These are phyloP conservation scores for Acestrorhynchus altus DNA, from an alignment of 2,797 vertebrate species.

Conservation along the genomic window DNA sequence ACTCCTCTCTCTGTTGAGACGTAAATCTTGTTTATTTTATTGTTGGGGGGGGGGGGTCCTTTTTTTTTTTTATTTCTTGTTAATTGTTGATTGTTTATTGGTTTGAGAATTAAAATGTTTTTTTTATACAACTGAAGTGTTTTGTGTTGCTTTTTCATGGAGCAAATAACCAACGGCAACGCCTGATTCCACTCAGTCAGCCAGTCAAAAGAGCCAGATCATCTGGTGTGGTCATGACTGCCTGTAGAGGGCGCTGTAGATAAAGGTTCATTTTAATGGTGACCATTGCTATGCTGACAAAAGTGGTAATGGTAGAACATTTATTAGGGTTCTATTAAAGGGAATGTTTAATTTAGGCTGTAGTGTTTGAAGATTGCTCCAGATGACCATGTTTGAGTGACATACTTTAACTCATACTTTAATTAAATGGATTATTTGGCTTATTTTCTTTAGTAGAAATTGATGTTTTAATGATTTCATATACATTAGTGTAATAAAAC, in stretches of 20 bases:
- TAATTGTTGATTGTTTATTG: slow-evolving; percentile 72
- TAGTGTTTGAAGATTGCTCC: too few species aligned
- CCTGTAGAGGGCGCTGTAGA: slow-evolving; percentile 5
- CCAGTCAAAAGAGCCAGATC: too few species aligned
- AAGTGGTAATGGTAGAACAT: neutral
- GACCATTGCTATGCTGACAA: neutral
- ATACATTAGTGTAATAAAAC: slow-evolving; percentile 14
- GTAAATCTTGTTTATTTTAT: slow-evolving; percentile 63
- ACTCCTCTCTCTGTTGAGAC: slow-evolving; percentile 27
- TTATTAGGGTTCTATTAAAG: neutral
- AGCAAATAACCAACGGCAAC: too few species aligned
- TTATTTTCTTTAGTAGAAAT: neutral
- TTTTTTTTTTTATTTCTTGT: slow-evolving; percentile 72
- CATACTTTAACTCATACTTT: neutral
- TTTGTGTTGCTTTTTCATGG: slow-evolving; percentile 5
- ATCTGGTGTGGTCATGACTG: neutral
- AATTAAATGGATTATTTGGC: neutral
- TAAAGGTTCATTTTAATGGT: neutral
- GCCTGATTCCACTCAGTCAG: too few species aligned
- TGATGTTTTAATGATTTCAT: neutral
- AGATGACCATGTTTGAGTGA: too few species aligned
- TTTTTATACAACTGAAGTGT: slow-evolving; percentile 70
- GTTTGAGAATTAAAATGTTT: slow-evolving; percentile 77
- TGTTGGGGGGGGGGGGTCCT: slow-evolving; percentile 55
- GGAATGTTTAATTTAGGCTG: neutral